Evolutionary conservation across 2,797 vertebrate species (phyloP), one percentile per base, ranked within the genome.

Genomic region (Myotis planiceps): DNA sequence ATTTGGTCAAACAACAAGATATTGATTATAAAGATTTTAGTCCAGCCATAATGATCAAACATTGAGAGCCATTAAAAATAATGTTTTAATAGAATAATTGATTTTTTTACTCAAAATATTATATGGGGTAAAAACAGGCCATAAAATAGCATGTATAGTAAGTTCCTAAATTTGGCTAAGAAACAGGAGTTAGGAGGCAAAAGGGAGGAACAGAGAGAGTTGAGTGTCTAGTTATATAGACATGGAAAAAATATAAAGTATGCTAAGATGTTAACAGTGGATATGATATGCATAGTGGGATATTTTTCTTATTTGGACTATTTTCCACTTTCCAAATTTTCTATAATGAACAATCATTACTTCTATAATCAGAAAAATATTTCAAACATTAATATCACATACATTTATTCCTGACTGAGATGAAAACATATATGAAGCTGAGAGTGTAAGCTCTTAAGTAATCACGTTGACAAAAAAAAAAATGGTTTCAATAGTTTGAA

Each of bases 401-500:
- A 90, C 12, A 71, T 49, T 87, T 69, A 83, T 68, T 47, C 63
- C 42, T 74, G 45, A 88, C 82, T 63, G 32, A 90, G 29, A 88
- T 34, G 13, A 13, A 83, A 89, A 96, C 27, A 55, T 23, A 75
- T 5, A 34, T 23, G 13, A 68, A 92, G 29, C 37, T 85, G 68
- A 74, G 25, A 63, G 10, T 91, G 29, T 75, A n/a, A 94, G 65
- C n/a, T 69, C 91, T 81, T 93, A 80, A 89, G 25, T 47, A 87
- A 88, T 79, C 69, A 51, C 51, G 66, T 32, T 82, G 92, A 95
- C 25, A 76, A 86, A 9, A 37, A 51, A 39, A 49, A 65, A 45
- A 23, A 29, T 82, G 86, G 18, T 85, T 93, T 72, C 45, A 96
- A 92, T 53, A 94, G 94, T 13, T 23, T 93, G 1, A 93, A 80